phyloP scores from a whole-genome alignment of 2,113 vertebrate species.

The Conger conger region DNA sequence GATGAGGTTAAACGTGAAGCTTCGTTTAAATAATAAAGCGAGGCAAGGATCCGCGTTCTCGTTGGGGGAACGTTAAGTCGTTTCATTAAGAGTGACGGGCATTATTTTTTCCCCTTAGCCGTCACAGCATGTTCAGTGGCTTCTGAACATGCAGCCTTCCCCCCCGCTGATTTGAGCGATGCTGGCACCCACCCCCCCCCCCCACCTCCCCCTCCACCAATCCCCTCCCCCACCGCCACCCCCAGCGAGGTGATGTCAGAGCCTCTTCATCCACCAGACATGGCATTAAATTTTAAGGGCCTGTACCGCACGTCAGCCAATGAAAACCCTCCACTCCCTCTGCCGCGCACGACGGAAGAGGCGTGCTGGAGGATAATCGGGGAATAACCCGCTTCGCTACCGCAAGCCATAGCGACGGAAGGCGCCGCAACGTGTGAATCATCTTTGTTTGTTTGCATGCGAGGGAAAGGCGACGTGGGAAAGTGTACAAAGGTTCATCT shows the following conservation, averaged over 20 bases:
- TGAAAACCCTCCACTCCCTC: neutral
- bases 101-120: neutral
- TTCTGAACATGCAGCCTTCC: neutral
- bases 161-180: conserved; percentile 12
- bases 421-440: neutral
- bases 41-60: neutral
- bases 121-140: neutral
- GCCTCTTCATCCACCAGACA: conserved; percentile 4
- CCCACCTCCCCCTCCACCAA: neutral
- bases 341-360: neutral
- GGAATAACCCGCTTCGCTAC: conserved; percentile 3
- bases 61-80: conserved; percentile 12
- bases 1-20: conserved; percentile 37
- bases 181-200: conserved; percentile 4
- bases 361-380: neutral
- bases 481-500: neutral
- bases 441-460: neutral
- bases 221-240: neutral
- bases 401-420: neutral
- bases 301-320: neutral
- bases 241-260: conserved; percentile 22
- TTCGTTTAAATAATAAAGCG: conserved; percentile 55
- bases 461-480: neutral
- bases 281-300: conserved; percentile 6
- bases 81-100: conserved; percentile 6